Conservation (phyloP, 2,797 vertebrate species). For the Garrulus glandarius region DNA sequence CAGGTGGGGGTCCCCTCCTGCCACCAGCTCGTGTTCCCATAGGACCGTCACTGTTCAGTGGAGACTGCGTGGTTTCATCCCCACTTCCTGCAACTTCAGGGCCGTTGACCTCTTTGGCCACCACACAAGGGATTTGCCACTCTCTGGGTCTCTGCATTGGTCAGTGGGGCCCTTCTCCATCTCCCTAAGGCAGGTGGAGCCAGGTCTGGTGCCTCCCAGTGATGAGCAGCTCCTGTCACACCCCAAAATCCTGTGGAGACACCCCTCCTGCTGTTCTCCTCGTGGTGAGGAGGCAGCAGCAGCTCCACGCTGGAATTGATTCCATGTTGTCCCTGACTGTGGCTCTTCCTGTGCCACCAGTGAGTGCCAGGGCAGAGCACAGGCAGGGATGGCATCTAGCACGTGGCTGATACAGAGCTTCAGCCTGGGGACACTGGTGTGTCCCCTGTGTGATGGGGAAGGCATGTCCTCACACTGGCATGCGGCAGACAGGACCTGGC, state of each 20-base stretch:
- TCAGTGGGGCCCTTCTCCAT: rapidly evolving
- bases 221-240: rapidly evolving
- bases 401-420: neutral
- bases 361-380: neutral
- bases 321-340: neutral
- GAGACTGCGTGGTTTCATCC: rapidly evolving
- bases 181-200: neutral
- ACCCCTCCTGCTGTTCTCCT: neutral
- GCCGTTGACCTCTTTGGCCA: rapidly evolving
- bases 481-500: neutral
- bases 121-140: neutral
- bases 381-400: neutral
- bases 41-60: rapidly evolving
- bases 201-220: neutral
- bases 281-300: neutral
- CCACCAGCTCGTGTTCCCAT: rapidly evolving
- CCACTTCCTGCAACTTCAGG: neutral
- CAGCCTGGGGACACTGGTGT: neutral
- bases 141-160: neutral
- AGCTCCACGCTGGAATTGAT: neutral
- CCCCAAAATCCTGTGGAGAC: neutral
- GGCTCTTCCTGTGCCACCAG: neutral
- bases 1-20: rapidly evolving
- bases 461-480: rapidly evolving
- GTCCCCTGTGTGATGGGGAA: neutral